Evolutionary conservation across 1,140 invertebrate genomes (phyloP), one percentile per base, ranked within the genome.

Genomic region (Heliothis subflexa): DNA sequence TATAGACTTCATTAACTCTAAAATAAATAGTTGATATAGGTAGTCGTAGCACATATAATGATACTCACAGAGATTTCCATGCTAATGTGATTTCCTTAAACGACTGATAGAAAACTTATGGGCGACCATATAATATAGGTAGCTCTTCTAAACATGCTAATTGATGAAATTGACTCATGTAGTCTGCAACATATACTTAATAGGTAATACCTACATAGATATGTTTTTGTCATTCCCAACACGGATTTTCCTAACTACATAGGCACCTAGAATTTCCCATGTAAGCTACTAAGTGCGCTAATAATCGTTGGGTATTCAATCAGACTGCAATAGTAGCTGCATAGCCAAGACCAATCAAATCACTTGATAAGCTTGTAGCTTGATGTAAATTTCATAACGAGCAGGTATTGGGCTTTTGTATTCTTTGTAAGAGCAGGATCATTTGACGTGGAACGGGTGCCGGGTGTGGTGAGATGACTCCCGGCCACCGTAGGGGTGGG

Each of bases 11-110:
- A n/a, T n/a, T n/a, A n/a, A n/a, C n/a, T n/a, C n/a, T 50, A 13
- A 70, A 70, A 40, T 25, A 33, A 50, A n/a, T n/a, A n/a, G n/a
- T n/a, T n/a, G n/a, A n/a, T n/a, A n/a, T n/a, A n/a, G n/a, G n/a
- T n/a, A n/a, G n/a, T n/a, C n/a, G n/a, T n/a, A n/a, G n/a, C n/a
- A n/a, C n/a, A n/a, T 33, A 33, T 7, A 71, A 71, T 14, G 5
- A 10, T 14, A 76, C 74, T 76, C 21, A 76, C 74, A 54, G 10
- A 16, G 25, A 66, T 76, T 40, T 64, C 61, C 74, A 76, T 76
- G 64, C 33, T 76, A 47, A 40, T 75, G 57, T 74, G 55, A 2
- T 66, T 40, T 14, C 14, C 45, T 33, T 66, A n/a, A 40, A 40
- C 49, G 74, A 76, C 74, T 76, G 74, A 76, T 54, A 14, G 12